Evolutionary conservation across 37 sponge, comb jelly and placozoan genomes (phyloP), one percentile per base, ranked within the genome.

Genomic region (Petrosia ficiformis): DNA sequence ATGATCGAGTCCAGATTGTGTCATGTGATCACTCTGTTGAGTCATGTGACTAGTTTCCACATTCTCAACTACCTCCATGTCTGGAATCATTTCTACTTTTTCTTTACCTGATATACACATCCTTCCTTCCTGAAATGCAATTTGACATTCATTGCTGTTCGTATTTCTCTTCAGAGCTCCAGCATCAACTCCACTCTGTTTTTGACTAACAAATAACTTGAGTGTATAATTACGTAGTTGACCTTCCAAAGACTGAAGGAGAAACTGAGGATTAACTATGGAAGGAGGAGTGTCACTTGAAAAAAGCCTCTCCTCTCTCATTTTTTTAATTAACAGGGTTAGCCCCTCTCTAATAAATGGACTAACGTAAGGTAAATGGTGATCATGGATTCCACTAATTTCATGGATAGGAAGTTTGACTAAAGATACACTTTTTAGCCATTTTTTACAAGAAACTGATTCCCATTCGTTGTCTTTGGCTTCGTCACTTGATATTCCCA

Each of bases 261-360:
- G 70, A 6, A 42, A 26, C 0, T 3, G 2, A 16, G 77, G 32
- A 36, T 24, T 0, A 29, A 31, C n/a, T 0, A 77, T 30, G 48
- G 64, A 65, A 36, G 31, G 38, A 3, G 84, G 84, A 48, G 65
- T 35, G 43, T 84, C 84, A 10, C 3, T 19, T 3, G n/a, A 4
- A 31, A 84, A 84, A 36, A 77, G 60, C 24, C 63, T 41, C 0
- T 63, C 44, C 43, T 71, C 44, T 40, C 44, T 44, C 72, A 84
- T 84, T 34, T 63, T 61, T 1, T 71, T 69, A 30, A 84, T 54
- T 39, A 84, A 56, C 1, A 30, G 29, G 22, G 71, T 40, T 0
- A 84, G 65, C 2, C 84, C 84, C 19, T 69, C 77, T 25, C 33
- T 71, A 54, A 77, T 77, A 8, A 32, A 36, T 19, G 4, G 30